Conservation (phyloP, 2,797 vertebrate species). For the Esox lucius region DNA sequence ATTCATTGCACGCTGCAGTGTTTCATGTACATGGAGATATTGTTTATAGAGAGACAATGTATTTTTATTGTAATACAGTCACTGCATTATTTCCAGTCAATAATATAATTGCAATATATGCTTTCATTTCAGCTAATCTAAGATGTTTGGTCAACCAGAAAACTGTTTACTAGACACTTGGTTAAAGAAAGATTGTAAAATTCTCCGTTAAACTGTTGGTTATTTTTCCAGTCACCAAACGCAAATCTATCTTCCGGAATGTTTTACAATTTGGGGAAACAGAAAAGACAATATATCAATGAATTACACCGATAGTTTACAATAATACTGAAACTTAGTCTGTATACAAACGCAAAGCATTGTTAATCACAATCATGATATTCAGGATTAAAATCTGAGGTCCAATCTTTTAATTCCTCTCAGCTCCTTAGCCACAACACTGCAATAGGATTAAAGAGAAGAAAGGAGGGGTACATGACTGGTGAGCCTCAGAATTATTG, state of each 20-base stretch:
- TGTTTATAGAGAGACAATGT: background rate
- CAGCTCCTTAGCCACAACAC: too few relatives aligned
- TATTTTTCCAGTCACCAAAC: too few relatives aligned
- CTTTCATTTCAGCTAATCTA: background rate
- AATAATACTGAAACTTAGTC: too few relatives aligned
- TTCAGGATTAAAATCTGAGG: too few relatives aligned
- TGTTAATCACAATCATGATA: too few relatives aligned
- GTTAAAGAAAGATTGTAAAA: background rate
- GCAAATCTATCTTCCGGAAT: too few relatives aligned
- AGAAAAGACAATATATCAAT: too few relatives aligned
- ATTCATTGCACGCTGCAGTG: background rate
- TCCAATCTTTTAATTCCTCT: too few relatives aligned
- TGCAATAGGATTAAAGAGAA: too few relatives aligned
- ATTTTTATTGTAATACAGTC: background rate
- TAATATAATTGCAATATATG: background rate
- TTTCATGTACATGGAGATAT: background rate
- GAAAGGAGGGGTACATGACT: slow-evolving; percentile 16
- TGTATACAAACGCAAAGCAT: too few relatives aligned
- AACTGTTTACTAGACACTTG: background rate
- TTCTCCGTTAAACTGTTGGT: background rate
- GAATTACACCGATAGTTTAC: too few relatives aligned
- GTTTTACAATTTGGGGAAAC: too few relatives aligned
- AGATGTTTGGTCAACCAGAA: background rate
- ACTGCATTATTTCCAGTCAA: background rate
- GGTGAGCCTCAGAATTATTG: slow-evolving; percentile 22